phyloP scores from a whole-genome alignment of 2,113 vertebrate genomes.

The Solea senegalensis region DNA sequence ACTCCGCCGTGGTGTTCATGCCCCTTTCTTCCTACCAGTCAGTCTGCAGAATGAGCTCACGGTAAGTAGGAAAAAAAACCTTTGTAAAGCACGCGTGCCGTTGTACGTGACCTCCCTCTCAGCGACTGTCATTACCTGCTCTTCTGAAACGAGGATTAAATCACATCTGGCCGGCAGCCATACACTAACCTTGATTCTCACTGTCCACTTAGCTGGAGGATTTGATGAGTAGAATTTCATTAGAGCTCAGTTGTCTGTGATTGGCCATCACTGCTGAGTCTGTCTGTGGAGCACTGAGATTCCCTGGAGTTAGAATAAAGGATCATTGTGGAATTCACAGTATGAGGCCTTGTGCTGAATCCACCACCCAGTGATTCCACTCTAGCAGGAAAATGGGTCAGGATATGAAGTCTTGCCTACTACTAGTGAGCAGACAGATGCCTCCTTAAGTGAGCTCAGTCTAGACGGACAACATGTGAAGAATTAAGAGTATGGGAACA shows the following conservation, averaged over 20 bases:
- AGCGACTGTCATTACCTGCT: not conserved
- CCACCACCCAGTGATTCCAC: slow-evolving; percentile 5
- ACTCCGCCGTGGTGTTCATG: slow-evolving; percentile 97
- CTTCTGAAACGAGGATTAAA: slow-evolving; percentile 11
- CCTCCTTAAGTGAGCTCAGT: slow-evolving; percentile 45
- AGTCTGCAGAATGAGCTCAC: slow-evolving; percentile 94
- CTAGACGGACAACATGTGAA: slow-evolving; percentile 52
- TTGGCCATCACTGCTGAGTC: slow-evolving; percentile 15
- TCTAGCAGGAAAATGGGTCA: slow-evolving; percentile 1
- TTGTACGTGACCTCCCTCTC: not conserved
- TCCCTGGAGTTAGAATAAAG: slow-evolving; percentile 15
- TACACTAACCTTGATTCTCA: slow-evolving; percentile 4
- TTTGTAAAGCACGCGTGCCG: not conserved
- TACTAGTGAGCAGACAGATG: slow-evolving; percentile 39
- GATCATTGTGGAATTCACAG: slow-evolving; percentile 48
- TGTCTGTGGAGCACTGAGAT: slow-evolving; percentile 4
- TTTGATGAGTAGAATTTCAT: slow-evolving; percentile 30
- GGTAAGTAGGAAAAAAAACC: slow-evolving; percentile 80
- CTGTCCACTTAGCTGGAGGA: not conserved
- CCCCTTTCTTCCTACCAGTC: slow-evolving; percentile 95
- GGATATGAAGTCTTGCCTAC: slow-evolving; percentile 54
- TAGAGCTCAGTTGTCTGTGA: slow-evolving; percentile 1
- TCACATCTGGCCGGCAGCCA: not conserved
- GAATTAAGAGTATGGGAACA: slow-evolving; percentile 19
- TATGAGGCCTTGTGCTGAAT: slow-evolving; percentile 16